phyloP scores from a whole-genome alignment of 2,888 invertebrate species.

The Papilio gigon region DNA sequence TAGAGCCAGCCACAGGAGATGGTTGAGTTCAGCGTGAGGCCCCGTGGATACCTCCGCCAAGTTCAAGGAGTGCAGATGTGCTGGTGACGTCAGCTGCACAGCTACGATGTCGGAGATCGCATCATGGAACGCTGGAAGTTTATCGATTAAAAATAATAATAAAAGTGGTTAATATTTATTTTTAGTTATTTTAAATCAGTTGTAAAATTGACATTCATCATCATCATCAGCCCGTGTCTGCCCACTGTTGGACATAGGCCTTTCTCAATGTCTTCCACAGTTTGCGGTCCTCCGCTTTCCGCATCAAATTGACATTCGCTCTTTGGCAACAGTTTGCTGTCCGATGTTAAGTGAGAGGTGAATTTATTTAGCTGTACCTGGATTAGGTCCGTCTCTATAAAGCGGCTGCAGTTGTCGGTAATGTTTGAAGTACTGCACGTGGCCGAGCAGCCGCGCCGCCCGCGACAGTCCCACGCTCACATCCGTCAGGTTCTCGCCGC shows the following conservation, averaged over 20 bases:
- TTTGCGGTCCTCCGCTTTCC: too few relatives aligned
- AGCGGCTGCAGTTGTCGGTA: conserved; percentile 81
- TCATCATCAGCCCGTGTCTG: too few relatives aligned
- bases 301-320: too few relatives aligned
- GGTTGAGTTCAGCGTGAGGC: conserved; percentile 67
- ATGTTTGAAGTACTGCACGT: conserved; percentile 85
- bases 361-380: too few relatives aligned
- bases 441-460: conserved; percentile 80
- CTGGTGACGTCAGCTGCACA: conserved; percentile 80
- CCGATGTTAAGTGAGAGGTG: too few relatives aligned
- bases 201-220: too few relatives aligned
- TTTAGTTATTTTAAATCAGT: too few relatives aligned
- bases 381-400: conserved; percentile 80
- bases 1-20: conserved; percentile 72
- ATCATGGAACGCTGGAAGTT: conserved; percentile 83
- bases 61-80: conserved; percentile 73
- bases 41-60: conserved; percentile 65
- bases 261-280: too few relatives aligned
- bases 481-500: conserved; percentile 68
- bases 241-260: too few relatives aligned
- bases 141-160: too few relatives aligned
- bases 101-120: conserved; percentile 85
- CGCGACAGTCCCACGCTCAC: conserved; percentile 66
- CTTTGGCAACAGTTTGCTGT: too few relatives aligned
- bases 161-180: too few relatives aligned